Percentiles rank a stretch among this genome's conserved stretches.
Conservation (phyloP, 2,888 invertebrate genomes). For the Choristoneura rosaceana region DNA sequence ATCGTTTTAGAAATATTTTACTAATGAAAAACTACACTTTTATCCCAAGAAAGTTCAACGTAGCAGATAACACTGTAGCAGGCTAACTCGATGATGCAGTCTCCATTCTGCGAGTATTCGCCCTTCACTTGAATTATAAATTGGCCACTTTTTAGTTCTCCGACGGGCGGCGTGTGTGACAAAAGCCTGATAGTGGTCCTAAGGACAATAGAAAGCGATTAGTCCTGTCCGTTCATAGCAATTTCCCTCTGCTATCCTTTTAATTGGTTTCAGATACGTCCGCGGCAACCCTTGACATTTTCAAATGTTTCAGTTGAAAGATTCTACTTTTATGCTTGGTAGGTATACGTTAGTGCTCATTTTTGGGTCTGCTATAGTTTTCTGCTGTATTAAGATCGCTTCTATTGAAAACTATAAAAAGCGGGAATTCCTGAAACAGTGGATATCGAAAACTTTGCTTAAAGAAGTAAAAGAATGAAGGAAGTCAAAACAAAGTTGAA, state of each 20-base stretch:
- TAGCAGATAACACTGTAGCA: not conserved
- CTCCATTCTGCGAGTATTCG: constrained; percentile 56
- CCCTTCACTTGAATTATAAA: constrained; percentile 73
- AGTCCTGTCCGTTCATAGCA: constrained; percentile 59
- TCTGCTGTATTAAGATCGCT: not conserved
- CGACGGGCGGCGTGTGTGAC: constrained; percentile 58
- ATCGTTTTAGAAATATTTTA: not conserved
- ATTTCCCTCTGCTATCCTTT: constrained; percentile 67
- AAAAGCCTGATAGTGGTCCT: constrained; percentile 76
- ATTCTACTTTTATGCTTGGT: constrained; percentile 3
- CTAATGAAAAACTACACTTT: not conserved
- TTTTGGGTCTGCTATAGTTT: not conserved
- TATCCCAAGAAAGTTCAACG: too few species aligned
- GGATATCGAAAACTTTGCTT: too few species aligned
- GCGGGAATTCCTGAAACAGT: too few species aligned
- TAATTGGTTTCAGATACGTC: constrained; percentile 68
- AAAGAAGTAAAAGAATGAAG: too few species aligned
- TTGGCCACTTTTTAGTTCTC: constrained; percentile 72
- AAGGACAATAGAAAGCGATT: constrained; percentile 79
- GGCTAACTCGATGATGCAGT: constrained; percentile 27
- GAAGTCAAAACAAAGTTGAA: not conserved
- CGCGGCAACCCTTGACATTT: constrained; percentile 29
- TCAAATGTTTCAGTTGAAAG: constrained; percentile 15
- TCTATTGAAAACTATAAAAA: too few species aligned
- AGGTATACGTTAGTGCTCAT: not conserved